These are phyloP conservation scores for Drosophila varians DNA, from an alignment of 1,140 invertebrate genomes.

Conservation along the genomic window DNA sequence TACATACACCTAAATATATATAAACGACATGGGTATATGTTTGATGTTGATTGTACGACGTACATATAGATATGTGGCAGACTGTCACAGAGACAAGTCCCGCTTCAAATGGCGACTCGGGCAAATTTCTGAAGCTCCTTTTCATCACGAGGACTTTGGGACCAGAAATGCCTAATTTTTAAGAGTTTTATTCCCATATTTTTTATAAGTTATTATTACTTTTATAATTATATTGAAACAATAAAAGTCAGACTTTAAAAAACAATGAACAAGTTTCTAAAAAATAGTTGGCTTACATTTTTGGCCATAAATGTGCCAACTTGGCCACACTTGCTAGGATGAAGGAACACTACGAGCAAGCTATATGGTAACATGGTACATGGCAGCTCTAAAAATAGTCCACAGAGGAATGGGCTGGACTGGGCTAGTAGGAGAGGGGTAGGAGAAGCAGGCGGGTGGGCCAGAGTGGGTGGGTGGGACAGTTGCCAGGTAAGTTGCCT, in stretches of 20 bases:
- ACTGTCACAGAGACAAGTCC: constrained; percentile 46
- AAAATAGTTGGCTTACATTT: no score
- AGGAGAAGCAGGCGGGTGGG: not conserved
- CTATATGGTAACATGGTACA: constrained; percentile 23
- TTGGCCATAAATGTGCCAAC: constrained; percentile 6
- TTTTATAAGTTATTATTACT: no score
- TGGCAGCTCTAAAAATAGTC: constrained; percentile 51
- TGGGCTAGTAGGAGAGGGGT: not conserved
- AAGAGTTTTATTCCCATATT: no score
- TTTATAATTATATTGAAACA: no score
- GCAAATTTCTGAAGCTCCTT: constrained; percentile 37
- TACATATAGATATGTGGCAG: constrained; percentile 13
- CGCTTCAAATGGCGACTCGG: constrained; percentile 47
- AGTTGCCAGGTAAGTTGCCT: constrained; percentile 22
- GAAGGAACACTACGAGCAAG: not conserved
- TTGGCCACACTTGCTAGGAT: not conserved
- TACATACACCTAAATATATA: constrained; percentile 11
- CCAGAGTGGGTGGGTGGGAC: no score
- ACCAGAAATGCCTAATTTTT: not conserved
- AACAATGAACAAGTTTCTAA: no score
- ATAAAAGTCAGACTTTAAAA: no score
- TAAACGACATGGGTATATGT: constrained; percentile 7
- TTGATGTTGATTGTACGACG: constrained; percentile 12
- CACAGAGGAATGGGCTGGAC: not conserved
- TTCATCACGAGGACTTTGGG: constrained; percentile 3